These are phyloP conservation scores for Eudyptes chrysolophus DNA, from an alignment of 2,113 vertebrate species.

Conservation along the genomic window DNA sequence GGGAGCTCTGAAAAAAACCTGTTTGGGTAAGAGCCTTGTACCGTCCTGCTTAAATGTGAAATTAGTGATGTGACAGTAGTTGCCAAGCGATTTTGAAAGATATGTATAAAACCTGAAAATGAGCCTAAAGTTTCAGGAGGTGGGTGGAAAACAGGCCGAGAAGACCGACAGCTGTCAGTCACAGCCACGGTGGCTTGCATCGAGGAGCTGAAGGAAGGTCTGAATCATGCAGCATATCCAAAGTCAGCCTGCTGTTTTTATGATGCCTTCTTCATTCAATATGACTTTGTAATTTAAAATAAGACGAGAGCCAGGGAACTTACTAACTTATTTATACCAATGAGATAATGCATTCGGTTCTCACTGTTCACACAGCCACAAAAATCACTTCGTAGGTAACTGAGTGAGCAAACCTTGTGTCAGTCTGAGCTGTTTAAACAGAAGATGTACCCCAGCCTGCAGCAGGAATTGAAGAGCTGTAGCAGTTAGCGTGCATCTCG, in stretches of 20 bases:
- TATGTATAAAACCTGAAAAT: background rate
- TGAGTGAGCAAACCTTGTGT: background rate
- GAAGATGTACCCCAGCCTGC: background rate
- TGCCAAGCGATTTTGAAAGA: background rate
- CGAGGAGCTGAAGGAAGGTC: background rate
- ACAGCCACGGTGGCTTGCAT: background rate
- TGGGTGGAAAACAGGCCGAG: background rate
- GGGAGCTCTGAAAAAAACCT: background rate
- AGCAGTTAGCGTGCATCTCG: background rate
- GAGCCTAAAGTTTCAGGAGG: background rate
- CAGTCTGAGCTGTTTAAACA: background rate
- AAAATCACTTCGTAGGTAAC: background rate
- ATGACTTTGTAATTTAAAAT: background rate
- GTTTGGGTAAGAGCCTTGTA: background rate
- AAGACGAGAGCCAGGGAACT: background rate
- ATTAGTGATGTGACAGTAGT: background rate
- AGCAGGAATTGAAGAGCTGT: background rate
- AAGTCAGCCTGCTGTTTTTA: background rate
- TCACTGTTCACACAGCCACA: background rate
- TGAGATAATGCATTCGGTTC: background rate
- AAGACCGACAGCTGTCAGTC: background rate
- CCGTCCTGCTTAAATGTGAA: background rate
- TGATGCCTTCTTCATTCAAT: background rate
- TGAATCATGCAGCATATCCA: background rate
- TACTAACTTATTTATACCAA: background rate